Base-by-base conservation (phyloP, 2,888 invertebrate genomes). In the Mystacides longicornis region DNA sequence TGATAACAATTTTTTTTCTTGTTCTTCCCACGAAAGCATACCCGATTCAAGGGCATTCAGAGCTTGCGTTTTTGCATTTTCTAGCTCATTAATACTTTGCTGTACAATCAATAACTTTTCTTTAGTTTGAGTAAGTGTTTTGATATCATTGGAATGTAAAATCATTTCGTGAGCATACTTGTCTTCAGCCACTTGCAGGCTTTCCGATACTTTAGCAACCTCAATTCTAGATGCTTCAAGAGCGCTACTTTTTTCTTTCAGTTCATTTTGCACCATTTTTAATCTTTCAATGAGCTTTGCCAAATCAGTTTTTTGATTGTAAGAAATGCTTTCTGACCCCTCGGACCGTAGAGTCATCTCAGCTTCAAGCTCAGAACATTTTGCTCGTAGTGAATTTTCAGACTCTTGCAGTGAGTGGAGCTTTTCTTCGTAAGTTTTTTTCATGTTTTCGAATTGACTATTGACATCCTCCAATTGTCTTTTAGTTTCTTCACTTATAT, bases 141-240 rank as follows among this genome's bases (percentile, higher is more conserved):
- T 83, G 62, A 86, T 80, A 68, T 90, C 89, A 45, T 79, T 71
- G 0, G 89, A 88, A 73, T 90, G 90, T 51, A 87, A 71, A 60
- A 86, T 79, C 80, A 90, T 87, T 76, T 89, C 87, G 67, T 86
- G 81, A 1, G 86, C 82, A 66, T 90, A 90, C 67, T 90, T 90
- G 60, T 85, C 83, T 72, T 90, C 89, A 2, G 86, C 84, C 33
- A 78, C 77, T 67, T 83, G 82, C 1, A 85, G 75, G 52, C 79
- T 77, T 63, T 82, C 81, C 0, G 82, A 79, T 14, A 87, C 68
- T 45, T 72, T 74, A 31, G 80, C 79, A 54, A 85, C 77, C 67
- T 90, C 87, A 7, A 71, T 69, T 52, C 83, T 81, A 18, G 85
- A 69, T n/a, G 69, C 68, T 57, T 83, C 82, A 45, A 88, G 68